Evolutionary conservation across 2,797 vertebrate species (phyloP), one percentile per base, ranked within the genome.

Genomic region (Amniataba percoides): DNA sequence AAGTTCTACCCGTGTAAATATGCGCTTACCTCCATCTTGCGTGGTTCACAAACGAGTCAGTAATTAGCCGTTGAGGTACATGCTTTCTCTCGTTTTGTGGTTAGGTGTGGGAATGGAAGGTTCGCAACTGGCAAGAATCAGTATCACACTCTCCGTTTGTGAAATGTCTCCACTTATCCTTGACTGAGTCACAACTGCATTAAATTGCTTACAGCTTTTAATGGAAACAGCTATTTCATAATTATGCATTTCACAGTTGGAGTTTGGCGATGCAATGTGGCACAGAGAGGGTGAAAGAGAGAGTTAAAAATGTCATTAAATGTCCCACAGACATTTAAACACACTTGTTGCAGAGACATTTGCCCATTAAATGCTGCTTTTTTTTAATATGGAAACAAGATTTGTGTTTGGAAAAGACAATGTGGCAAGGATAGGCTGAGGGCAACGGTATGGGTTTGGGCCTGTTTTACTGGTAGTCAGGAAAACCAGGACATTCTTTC

Each of bases 191-290:
- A 82, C 77, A 86, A 85, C 83, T 87, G 70, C 75, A 83, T 92
- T 90, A 83, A 93, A 94, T 94, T 91, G 92, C 90, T 92, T 49
- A 70, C 80, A 87, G 85, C 78, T 88, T 92, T 94, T 92, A 93
- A 95, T 95, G 92, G 93, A 93, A 95, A 91, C 92, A 89, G 89
- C 88, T 80, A 87, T 95, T 93, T 93, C 77, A 90, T 93, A 94
- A 95, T 94, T 91, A 93, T 61, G 62, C 86, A 88, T 94, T 94
- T 93, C 87, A 84, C 91, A 90, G 87, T 83, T 83, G 89, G 88
- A 81, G 77, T 80, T 85, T 82, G 82, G 88, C 85, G 85, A 73
- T 71, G 60, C 74, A 66, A 74, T 83, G 87, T 76, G 77, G 87
- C 71, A 62, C 70, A 56, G 72, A 88, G 74, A 78, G 57, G 65